Evolutionary conservation across 1,140 invertebrate genomes (phyloP), one percentile per base, ranked within the genome.

Genomic region (Zaprionus kolodkinae): DNA sequence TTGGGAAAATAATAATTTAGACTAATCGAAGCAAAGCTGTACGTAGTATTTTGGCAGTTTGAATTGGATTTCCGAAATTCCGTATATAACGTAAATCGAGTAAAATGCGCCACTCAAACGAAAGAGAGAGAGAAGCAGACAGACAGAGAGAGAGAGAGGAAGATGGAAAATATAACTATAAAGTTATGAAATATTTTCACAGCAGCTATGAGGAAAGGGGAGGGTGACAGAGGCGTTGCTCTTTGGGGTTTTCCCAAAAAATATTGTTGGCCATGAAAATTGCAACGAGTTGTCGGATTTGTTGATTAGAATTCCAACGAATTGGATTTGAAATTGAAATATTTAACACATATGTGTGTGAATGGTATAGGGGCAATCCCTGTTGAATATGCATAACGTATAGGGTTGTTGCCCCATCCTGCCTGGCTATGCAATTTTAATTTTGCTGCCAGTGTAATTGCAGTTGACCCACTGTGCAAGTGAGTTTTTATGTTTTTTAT

Each of bases 321-420:
- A 87, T 88, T 88, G 84, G 84, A 88, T 88, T 88, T 88, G 77
- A 78, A 81, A 81, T 78, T 89, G 71, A 89, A 89, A 88, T 88
- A 88, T 88, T 88, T 80, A 88, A 88, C 85, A 84, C 85, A 78
- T 79, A 78, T 67, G 72, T 15, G 40, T 13, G 17, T 12, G n/a
- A 6, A 35, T 10, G 2, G 0, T 6, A n/a, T 3, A n/a, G 40
- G n/a, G 40, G 40, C 6, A 45, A 45, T 45, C 40, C 40, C 40
- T 45, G 40, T 6, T 45, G 40, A 45, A 45, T 50, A 60, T 56
- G 17, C 21, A 43, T 43, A 30, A 63, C 21, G 21, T 21, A 21
- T 21, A 21, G 21, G 21, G n/a, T n/a, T n/a, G n/a, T n/a, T n/a
- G n/a, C n/a, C n/a, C n/a, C n/a, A n/a, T n/a, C 21, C 21, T 21